Evolutionary conservation across 2,113 vertebrate species (phyloP), one percentile per base, ranked within the genome.

Genomic region (Bos javanicus): DNA sequence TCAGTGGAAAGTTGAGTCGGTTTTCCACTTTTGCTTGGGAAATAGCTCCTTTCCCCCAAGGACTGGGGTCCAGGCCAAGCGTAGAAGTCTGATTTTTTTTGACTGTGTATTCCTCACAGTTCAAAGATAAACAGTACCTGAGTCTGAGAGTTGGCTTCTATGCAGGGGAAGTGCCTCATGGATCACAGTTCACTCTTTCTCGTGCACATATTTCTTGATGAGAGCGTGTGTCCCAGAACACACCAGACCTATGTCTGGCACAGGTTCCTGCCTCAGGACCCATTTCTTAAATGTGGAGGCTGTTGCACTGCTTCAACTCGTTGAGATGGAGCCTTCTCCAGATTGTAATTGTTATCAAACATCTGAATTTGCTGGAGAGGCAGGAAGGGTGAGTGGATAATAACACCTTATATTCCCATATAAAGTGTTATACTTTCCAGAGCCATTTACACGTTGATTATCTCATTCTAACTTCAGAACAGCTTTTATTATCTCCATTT

Each of bases 401-500:
- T 97, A 74, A 91, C 64, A 95, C 96, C 94, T 96, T 94, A 64
- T 81, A 87, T 60, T 84, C 74, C 64, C 59, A 43, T 64, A 54
- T 39, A 81, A 96, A 97, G 94, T n/a, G 3, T 19, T 81, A 15
- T 94, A 71, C 84, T 92, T 95, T 76, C 48, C 91, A 88, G 94
- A 59, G 28, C 56, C 90, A 60, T 94, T 93, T 92, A 85, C 87
- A 71, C 19, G 43, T 90, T 81, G 91, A 96, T 94, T 92, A 88
- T 94, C 94, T 97, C 90, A 67, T 95, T 94, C 64, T 50, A 76
- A 81, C 92, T 93, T 62, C 95, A 81, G 85, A 96, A 21, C 96
- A 94, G 74, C 74, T 46, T 95, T 97, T 91, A 94, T 94, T 88
- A 62, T 93, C 81, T 93, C 86, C 89, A 88, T 96, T 76, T 95